Conservation (phyloP, 2,888 invertebrate genomes). For the Hermaeophaga mercurialis region DNA sequence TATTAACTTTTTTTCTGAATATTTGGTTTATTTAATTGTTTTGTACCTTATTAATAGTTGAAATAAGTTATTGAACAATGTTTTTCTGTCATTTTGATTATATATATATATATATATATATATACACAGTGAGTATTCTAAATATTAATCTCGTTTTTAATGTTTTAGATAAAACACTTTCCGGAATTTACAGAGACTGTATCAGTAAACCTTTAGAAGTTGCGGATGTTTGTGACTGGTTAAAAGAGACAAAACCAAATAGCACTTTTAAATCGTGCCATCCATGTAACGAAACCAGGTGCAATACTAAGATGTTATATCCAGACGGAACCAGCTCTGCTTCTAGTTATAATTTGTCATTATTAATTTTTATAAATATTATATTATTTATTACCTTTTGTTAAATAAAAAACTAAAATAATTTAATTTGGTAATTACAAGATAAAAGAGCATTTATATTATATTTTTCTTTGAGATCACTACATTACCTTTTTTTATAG, state of each 20-base stretch:
- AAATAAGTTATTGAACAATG: no score
- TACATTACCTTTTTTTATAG: no score
- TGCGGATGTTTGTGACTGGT: constrained; percentile 26
- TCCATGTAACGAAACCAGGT: constrained; percentile 26
- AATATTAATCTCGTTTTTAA: no score
- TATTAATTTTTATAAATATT: constrained; percentile 1
- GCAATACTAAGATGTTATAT: constrained; percentile 22
- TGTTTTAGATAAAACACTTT: constrained; percentile 9
- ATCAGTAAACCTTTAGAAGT: constrained; percentile 21
- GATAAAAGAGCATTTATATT: no score
- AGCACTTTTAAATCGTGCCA: constrained; percentile 17
- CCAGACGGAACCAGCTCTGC: constrained; percentile 24
- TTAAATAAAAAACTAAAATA: constrained; percentile 4
- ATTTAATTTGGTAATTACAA: neutral
- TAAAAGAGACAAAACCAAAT: constrained; percentile 20
- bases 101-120: no score
- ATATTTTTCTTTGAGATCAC: no score
- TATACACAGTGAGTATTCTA: no score
- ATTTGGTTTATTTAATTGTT: no score
- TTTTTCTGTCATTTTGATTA: no score
- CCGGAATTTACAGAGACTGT: constrained; percentile 31
- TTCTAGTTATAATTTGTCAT: constrained; percentile 1
- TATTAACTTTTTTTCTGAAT: no score
- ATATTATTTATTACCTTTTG: constrained; percentile 2
- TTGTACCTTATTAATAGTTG: no score